A percentile compares a stretch with the other conserved stretches of the same genome.
These are phyloP conservation scores for Tenthredo notha DNA, from an alignment of 2,888 invertebrate genomes.

Conservation along the genomic window DNA sequence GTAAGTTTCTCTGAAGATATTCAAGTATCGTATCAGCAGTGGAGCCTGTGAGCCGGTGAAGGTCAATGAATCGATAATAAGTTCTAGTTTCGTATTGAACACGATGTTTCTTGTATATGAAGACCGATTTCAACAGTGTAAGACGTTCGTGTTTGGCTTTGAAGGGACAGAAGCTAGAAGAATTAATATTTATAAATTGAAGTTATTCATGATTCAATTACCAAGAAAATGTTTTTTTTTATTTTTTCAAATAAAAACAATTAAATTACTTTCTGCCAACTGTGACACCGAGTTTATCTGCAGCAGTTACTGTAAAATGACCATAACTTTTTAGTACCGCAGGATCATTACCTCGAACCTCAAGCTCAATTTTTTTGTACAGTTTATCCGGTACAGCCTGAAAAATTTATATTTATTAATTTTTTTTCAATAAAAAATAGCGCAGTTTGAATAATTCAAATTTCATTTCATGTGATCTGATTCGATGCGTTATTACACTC, in stretches of 20 bases:
- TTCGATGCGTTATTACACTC: not conserved
- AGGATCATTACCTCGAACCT: constrained; percentile 92
- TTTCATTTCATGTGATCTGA: not conserved
- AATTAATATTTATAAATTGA: constrained; percentile 29
- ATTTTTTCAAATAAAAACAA: not conserved
- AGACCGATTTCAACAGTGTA: constrained; percentile 92
- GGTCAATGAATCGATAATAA: constrained; percentile 91
- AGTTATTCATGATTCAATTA: constrained; percentile 1
- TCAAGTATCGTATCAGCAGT: constrained; percentile 97
- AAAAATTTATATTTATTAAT: constrained; percentile 4
- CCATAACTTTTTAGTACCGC: constrained; percentile 94
- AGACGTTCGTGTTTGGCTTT: constrained; percentile 88
- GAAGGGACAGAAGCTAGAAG: constrained; percentile 86
- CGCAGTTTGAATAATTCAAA: not conserved
- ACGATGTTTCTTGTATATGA: constrained; percentile 95
- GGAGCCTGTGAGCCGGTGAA: constrained; percentile 94
- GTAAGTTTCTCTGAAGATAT: constrained; percentile 97
- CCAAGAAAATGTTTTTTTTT: constrained; percentile 49
- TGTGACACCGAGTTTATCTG: constrained; percentile 89
- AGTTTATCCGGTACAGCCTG: constrained; percentile 83
- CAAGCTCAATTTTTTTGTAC: constrained; percentile 90
- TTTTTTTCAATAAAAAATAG: not conserved
- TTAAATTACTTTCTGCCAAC: constrained; percentile 81
- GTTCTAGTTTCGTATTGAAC: constrained; percentile 98
- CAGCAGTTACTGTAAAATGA: constrained; percentile 90